These are phyloP conservation scores for Caenorhabditis briggsae DNA, from an alignment of 1,140 invertebrate genomes.

Conservation along the genomic window DNA sequence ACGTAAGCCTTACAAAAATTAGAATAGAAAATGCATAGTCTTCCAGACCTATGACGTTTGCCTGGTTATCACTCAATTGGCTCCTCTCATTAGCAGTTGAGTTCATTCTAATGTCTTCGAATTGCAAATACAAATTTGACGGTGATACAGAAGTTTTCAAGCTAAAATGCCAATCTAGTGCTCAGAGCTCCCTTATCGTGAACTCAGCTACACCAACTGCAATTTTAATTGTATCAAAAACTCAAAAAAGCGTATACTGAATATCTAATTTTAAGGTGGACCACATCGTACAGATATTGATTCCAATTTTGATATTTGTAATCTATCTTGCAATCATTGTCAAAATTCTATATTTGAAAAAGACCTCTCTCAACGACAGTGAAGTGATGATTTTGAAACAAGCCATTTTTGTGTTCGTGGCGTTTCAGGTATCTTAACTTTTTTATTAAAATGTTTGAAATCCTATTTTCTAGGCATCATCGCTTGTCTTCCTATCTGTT, in stretches of 20 bases:
- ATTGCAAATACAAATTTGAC: not conserved
- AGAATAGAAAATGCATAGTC: not conserved
- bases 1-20: not conserved
- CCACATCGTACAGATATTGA: not conserved
- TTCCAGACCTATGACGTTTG: not conserved
- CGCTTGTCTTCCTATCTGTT: not conserved
- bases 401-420: not conserved
- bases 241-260: no score
- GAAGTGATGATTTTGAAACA: not conserved
- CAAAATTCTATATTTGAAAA: constrained; percentile 2
- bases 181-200: not conserved
- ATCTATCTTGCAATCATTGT: not conserved
- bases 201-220: not conserved
- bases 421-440: not conserved
- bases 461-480: not conserved
- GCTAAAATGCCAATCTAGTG: not conserved
- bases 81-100: not conserved
- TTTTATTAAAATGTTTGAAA: not conserved
- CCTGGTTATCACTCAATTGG: not conserved
- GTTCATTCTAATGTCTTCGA: not conserved
- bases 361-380: not conserved
- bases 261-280: not conserved
- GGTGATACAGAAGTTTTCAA: not conserved
- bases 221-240: not conserved
- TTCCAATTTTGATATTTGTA: not conserved